Base-by-base conservation (phyloP, 2,888 invertebrate species). In the Deilephila porcellus region DNA sequence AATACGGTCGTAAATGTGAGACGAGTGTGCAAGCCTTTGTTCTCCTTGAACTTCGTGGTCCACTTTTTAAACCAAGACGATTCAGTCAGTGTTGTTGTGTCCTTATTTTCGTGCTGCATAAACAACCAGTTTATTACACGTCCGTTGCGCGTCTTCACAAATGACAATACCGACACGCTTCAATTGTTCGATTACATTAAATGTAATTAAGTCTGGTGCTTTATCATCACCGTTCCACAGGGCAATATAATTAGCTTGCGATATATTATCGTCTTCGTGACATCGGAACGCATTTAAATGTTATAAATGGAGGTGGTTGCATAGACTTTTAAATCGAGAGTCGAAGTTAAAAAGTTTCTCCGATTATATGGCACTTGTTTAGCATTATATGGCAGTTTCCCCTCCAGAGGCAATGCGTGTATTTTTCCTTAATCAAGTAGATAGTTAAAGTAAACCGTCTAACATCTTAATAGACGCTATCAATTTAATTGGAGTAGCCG, bases 91-190 rank as follows among this genome's bases (percentile, higher is more conserved):
- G 71, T 63, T 34, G 29, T 73, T 72, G 19, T 59, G 56, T 71
- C 78, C 76, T 77, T 79, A 74, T 78, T 82, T 81, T 81, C 74
- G 75, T 25, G 63, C 53, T 79, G 75, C 77, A 81, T 77, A 76
- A 76, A 75, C 76, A 81, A 82, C 81, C 81, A 84, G 85, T 87
- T 87, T 86, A 86, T 84, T 84, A 84, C 81, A 80, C 82, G 81
- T 85, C 86, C 82, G 82, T 85, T 85, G 77, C 81, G 80, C 74
- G 72, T 81, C 79, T 82, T 79, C 78, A 73, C 79, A 74, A 81
- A 82, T 81, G 81, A 83, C 81, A 83, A 82, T 82, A 79, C 77
- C 76, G 83, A 79, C 81, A 83, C 78, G 85, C 82, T 85, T 85
- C 83, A 87, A 80, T 87, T 83, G 78, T 80, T 81, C 74, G 75